Evolutionary conservation across 2,797 vertebrate species (phyloP).

Genomic region (Carduelis carduelis): DNA sequence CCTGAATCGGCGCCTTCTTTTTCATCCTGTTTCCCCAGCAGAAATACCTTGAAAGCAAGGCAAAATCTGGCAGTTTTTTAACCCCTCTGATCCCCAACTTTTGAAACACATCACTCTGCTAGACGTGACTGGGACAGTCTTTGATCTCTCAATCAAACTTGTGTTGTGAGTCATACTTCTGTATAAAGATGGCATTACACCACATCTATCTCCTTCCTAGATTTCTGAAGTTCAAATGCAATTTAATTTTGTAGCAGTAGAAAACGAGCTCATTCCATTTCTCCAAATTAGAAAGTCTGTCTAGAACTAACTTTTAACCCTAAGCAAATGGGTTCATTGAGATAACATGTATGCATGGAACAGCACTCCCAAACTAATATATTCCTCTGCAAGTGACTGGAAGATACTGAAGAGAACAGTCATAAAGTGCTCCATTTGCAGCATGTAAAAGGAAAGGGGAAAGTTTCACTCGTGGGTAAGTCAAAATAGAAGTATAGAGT

Average conservation of each 20-base stretch:
- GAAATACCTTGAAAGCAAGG: background rate
- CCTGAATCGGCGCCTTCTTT: background rate
- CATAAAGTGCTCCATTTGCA: background rate
- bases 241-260: background rate
- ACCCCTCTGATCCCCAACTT: background rate
- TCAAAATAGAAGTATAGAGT: background rate
- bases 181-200: background rate
- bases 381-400: background rate
- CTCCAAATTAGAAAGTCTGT: background rate
- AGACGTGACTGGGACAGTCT: background rate
- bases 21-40: background rate
- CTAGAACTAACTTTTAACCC: background rate
- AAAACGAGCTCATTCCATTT: background rate
- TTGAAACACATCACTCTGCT: background rate
- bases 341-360: background rate
- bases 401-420: background rate
- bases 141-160: background rate
- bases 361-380: background rate
- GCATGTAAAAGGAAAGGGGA: background rate
- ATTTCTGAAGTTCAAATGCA: background rate
- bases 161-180: background rate
- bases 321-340: background rate
- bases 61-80: background rate
- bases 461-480: background rate
- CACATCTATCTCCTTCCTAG: background rate